Percentiles rank a stretch among this genome's conserved stretches.
Conservation (phyloP, 2,113 vertebrate genomes). For the Tragelaphus strepsiceros region DNA sequence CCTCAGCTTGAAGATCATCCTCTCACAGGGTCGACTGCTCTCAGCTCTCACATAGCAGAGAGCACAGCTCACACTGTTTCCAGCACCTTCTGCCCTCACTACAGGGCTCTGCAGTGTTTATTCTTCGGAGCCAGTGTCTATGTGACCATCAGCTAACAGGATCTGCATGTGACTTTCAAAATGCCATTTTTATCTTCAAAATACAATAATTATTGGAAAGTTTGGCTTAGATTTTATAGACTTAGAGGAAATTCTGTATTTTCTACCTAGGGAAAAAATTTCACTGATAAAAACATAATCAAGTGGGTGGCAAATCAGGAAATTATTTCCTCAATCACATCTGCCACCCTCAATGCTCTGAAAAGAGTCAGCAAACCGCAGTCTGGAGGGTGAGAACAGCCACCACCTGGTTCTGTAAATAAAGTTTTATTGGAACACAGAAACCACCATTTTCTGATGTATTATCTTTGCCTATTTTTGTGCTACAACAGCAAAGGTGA, state of each 20-base stretch:
- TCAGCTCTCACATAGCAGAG: not conserved
- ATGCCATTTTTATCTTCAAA: not conserved
- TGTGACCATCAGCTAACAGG: not conserved
- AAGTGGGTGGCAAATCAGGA: not conserved
- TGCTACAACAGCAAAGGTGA: not conserved
- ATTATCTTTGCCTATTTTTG: not conserved
- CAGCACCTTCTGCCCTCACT: not conserved
- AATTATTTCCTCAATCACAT: not conserved
- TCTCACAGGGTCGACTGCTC: rapidly evolving
- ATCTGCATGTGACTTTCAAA: not conserved
- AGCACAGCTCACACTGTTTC: not conserved
- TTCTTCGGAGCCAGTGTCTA: not conserved
- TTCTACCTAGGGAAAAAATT: not conserved
- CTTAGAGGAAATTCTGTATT: not conserved
- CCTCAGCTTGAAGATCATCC: not conserved
- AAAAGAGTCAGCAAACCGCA: too few relatives aligned
- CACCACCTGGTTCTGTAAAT: not conserved
- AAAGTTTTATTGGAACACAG: not conserved
- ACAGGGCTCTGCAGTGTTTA: too few relatives aligned
- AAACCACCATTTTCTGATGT: rapidly evolving
- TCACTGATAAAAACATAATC: not conserved
- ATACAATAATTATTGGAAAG: not conserved
- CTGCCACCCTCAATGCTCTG: rapidly evolving
- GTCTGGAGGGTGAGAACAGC: rapidly evolving
- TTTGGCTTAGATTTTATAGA: not conserved